phyloP scores from a whole-genome alignment of 2,797 vertebrate species.

The Sciaenops ocellatus region DNA sequence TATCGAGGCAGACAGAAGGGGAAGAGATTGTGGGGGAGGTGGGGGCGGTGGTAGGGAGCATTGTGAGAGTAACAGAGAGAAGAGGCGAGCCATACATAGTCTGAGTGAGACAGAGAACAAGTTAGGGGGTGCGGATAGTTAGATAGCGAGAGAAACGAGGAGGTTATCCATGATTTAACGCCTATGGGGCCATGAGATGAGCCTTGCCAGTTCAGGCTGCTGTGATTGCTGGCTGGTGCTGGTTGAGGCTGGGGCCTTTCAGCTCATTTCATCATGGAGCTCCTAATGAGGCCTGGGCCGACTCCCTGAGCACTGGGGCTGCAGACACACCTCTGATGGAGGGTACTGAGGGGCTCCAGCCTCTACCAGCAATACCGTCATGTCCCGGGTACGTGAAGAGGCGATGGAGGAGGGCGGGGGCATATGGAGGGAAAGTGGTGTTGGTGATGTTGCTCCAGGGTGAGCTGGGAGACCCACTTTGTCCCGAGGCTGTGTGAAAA shows the following conservation, averaged over 20 bases:
- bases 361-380: constrained; percentile 62
- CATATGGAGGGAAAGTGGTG: constrained; percentile 24
- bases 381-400: constrained; percentile 47
- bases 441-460: constrained; percentile 74
- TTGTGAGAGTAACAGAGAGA: constrained; percentile 62
- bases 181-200: constrained; percentile 81
- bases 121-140: constrained; percentile 75
- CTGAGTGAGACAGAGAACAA: constrained; percentile 70
- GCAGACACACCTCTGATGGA: constrained; percentile 72
- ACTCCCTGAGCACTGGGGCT: constrained; percentile 71
- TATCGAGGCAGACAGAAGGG: constrained; percentile 54
- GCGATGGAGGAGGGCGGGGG: neutral
- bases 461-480: constrained; percentile 76
- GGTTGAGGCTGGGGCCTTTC: constrained; percentile 82
- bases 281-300: constrained; percentile 84
- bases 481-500: constrained; percentile 84
- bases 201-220: constrained; percentile 77
- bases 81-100: constrained; percentile 64
- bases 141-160: constrained; percentile 77
- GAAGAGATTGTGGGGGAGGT: constrained; percentile 7
- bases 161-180: constrained; percentile 88
- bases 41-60: neutral
- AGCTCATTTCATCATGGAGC: constrained; percentile 87
- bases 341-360: constrained; percentile 55
- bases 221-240: constrained; percentile 82